Base-by-base conservation (phyloP, 1,140 invertebrate species). In the Leptopilina clavipes region DNA sequence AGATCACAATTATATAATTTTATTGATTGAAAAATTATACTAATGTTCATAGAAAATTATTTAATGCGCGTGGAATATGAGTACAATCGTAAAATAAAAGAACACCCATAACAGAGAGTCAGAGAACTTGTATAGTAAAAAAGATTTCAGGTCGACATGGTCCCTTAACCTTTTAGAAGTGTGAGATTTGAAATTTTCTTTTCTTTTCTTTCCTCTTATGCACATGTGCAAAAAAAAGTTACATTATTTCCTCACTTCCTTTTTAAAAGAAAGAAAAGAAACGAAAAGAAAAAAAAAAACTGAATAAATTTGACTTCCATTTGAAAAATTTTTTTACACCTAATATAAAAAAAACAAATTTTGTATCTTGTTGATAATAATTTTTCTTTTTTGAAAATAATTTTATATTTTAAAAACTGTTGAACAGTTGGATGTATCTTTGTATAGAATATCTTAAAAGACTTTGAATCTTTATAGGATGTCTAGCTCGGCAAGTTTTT, bases 61-160 rank as follows among this genome's bases (percentile, higher is more conserved):
- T 52, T 65, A 19, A 65, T 31, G 59, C 59, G 74, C 59, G 74
- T 77, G 82, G 81, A 83, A 83, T 81, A 76, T 76, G 79, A 83
- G 82, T 82, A 81, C 81, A 81, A 83, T 81, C 76, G 78, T 76
- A 72, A 84, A 85, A 83, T 83, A 81, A 80, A 79, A 79, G 76
- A 79, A 81, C 73, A 18, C 76, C 74, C 18, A 31, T 31, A 14
- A n/a, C 37, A 19, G 48, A 19, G 48, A 54, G 56, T 70, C 18
- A 79, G 75, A 44, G 82, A 79, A 76, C 70, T 72, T 70, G 73
- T 72, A 76, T 78, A 76, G 65, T 65, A 81, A 59, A 77, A 75
- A 71, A 56, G 25, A 25, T 19, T 19, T 37, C 10, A 54, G 70
- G 43, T 75, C 74, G 65, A 59, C 59, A 56, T n/a, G 74, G 59